Base-by-base conservation (phyloP, 2,113 vertebrate species). In the Grammomys surdaster region DNA sequence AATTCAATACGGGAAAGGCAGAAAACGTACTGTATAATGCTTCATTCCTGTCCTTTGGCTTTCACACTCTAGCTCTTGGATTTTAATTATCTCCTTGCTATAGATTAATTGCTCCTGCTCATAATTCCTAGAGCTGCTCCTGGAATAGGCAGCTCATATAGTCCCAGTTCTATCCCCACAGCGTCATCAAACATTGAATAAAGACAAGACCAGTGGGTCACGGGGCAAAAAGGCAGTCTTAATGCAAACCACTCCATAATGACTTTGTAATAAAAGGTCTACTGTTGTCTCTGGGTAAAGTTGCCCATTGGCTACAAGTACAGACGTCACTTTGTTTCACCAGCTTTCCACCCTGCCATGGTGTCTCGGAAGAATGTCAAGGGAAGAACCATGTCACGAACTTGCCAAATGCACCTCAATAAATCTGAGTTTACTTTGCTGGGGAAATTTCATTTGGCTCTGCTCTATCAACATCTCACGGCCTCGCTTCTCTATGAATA, bases 41-140 rank as follows among this genome's bases (percentile, higher is more conserved):
- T 81, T 89, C 28, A 72, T 22, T 14, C 12, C 77, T 86, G 48
- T 69, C 9, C 90, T 84, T 60, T 54, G 19, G 22, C 24, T 86
- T 82, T 58, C 75, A 88, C 75, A 73, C 48, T 89, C 40, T 67
- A 63, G 36, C 9, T 78, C 88, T 89, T 82, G 5, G 33, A 40
- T 88, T 96, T 90, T 90, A 93, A 91, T 95, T 75, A 13, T 78
- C 33, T 81, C 88, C 14, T 93, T 48, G 12, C 17, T 77, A 67
- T 46, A 58, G 22, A 43, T 90, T 67, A 60, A 81, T 81, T 72
- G 65, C 13, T 73, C 2, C 33, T 77, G n/a, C 43, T 89, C n/a
- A 58, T 58, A 78, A 87, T 86, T 20, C 28, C 77, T 81, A 43
- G 40, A 76, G 28, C 60, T 48, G 14, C 54, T 86, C 51, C 73